Percentiles rank a stretch among this genome's conserved stretches.
Evolutionary conservation across 2,113 vertebrate species (phyloP).

Genomic region (Psephotus haematonotus): DNA sequence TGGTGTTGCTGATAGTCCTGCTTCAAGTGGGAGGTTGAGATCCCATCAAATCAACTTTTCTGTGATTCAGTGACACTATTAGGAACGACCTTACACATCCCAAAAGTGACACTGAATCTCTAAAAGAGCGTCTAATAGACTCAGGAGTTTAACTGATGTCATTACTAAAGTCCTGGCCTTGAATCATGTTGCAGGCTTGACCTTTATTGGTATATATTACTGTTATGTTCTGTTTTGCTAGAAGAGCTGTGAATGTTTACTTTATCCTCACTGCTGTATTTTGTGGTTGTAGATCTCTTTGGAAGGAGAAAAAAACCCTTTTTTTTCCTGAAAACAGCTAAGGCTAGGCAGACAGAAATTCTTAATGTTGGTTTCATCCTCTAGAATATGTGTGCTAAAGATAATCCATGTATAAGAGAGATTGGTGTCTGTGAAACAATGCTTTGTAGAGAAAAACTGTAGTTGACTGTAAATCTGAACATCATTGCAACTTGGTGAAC

Average conservation of each 20-base stretch:
- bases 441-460: neutral
- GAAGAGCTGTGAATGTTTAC: neutral
- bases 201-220: neutral
- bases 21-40: neutral
- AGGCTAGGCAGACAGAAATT: neutral
- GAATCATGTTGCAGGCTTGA: neutral
- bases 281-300: neutral
- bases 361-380: neutral
- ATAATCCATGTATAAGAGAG: neutral
- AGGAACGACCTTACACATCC: neutral
- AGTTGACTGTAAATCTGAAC: neutral
- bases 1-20: neutral
- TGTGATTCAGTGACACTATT: neutral
- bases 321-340: neutral
- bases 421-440: accelerated
- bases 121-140: neutral
- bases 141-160: neutral
- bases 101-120: neutral
- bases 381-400: neutral
- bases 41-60: accelerated
- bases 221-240: neutral
- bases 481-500: neutral
- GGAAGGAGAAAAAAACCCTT: neutral
- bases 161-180: neutral
- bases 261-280: neutral